phyloP scores from a whole-genome alignment of 2,797 vertebrate species.

The Lepilemur ruficaudatus region DNA sequence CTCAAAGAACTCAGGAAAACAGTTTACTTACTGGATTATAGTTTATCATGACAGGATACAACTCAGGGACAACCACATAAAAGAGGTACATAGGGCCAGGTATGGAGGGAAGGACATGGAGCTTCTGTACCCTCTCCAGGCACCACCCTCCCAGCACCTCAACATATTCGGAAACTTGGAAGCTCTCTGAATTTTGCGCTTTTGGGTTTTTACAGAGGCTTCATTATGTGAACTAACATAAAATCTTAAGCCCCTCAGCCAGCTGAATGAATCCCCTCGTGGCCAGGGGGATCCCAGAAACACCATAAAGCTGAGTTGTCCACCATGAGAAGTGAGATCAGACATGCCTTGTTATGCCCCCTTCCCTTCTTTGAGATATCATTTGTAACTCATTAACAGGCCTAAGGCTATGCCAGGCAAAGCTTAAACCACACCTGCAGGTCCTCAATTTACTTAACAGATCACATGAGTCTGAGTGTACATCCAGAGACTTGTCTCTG shows the following conservation, averaged over 20 bases:
- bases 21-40: not conserved
- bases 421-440: not conserved
- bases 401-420: not conserved
- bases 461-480: not conserved
- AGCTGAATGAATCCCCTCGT: not conserved
- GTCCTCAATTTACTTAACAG: too few relatives aligned
- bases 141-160: not conserved
- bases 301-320: not conserved
- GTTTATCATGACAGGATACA: not conserved
- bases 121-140: not conserved
- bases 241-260: not conserved
- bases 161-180: not conserved
- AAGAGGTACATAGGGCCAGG: not conserved
- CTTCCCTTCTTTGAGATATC: not conserved
- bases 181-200: not conserved
- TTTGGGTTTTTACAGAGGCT: not conserved
- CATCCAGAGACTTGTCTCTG: not conserved
- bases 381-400: not conserved
- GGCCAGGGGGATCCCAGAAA: not conserved
- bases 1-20: not conserved
- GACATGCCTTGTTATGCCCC: not conserved
- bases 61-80: not conserved
- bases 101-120: too few relatives aligned
- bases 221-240: not conserved
- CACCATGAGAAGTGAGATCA: not conserved